Percentiles rank a stretch among this genome's conserved stretches.
Conservation (phyloP, 1,140 invertebrate genomes). For the Lepidostoma basale region DNA sequence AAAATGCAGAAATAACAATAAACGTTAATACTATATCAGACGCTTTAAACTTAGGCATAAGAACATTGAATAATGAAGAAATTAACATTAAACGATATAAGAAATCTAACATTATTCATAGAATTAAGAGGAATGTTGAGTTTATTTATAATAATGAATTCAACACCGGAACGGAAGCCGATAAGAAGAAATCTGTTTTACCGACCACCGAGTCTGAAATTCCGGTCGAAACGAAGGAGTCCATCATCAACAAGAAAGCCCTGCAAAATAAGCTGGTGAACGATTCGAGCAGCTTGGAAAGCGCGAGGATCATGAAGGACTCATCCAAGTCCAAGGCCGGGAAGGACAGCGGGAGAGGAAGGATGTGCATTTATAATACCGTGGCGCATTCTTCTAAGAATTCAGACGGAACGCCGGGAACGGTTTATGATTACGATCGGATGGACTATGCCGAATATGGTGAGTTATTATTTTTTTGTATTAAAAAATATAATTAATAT, state of each 20-base stretch:
- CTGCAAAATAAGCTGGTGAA: not conserved
- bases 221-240: not conserved
- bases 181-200: not conserved
- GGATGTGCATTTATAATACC: constrained; percentile 16
- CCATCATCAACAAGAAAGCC: not conserved
- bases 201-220: not conserved
- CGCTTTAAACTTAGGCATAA: no score
- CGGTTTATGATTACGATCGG: constrained; percentile 22
- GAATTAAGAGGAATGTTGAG: not conserved
- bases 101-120: no score
- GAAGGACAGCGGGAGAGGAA: not conserved
- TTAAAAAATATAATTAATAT: no score
- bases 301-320: not conserved
- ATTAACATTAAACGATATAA: no score
- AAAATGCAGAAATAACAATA: no score
- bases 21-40: no score
- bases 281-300: not conserved
- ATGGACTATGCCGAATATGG: constrained; percentile 25
- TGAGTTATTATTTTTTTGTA: no score
- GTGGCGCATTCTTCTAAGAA: constrained; percentile 11
- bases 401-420: not conserved
- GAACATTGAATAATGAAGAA: no score
- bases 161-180: not conserved
- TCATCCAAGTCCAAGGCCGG: not conserved
- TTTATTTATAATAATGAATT: constrained; percentile 12